A percentile compares a stretch with the other conserved stretches of the same genome.
These are phyloP conservation scores for Cochlearius cochlearius DNA, from an alignment of 2,113 vertebrate genomes.

Conservation along the genomic window DNA sequence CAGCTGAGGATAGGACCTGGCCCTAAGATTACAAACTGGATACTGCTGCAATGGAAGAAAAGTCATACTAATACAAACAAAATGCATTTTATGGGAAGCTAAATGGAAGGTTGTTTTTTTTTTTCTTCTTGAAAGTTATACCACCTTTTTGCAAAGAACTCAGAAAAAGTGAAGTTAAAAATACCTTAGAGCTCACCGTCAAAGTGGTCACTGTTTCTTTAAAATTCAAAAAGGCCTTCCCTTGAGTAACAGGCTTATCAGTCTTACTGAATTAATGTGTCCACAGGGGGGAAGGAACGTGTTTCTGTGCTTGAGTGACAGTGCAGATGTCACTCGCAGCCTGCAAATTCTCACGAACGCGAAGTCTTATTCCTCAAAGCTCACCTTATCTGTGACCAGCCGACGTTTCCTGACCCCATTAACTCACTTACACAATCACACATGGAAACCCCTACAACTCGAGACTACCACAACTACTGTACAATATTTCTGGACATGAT, in stretches of 20 bases:
- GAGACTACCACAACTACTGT: neutral
- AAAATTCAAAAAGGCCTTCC: slow-evolving; percentile 57
- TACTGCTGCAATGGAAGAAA: neutral
- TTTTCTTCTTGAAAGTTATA: neutral
- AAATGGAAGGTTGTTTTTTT: neutral
- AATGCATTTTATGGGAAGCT: neutral
- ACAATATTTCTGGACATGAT: neutral
- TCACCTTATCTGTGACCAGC: neutral
- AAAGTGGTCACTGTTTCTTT: slow-evolving; percentile 56
- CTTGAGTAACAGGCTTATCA: slow-evolving; percentile 52
- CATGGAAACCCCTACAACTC: neutral
- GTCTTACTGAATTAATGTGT: slow-evolving; percentile 67
- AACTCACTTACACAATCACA: neutral
- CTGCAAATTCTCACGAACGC: neutral
- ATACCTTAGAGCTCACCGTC: neutral
- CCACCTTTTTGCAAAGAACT: neutral
- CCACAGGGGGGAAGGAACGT: slow-evolving; percentile 50
- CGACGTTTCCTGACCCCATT: neutral
- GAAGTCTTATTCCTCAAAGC: neutral
- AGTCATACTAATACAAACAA: neutral
- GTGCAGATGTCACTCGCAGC: slow-evolving; percentile 29
- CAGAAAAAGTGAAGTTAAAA: neutral
- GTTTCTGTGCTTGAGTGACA: slow-evolving; percentile 65
- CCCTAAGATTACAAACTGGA: neutral
- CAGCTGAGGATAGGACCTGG: neutral